phyloP scores from a whole-genome alignment of 2,888 invertebrate genomes.

The Caradrina kadenii region DNA sequence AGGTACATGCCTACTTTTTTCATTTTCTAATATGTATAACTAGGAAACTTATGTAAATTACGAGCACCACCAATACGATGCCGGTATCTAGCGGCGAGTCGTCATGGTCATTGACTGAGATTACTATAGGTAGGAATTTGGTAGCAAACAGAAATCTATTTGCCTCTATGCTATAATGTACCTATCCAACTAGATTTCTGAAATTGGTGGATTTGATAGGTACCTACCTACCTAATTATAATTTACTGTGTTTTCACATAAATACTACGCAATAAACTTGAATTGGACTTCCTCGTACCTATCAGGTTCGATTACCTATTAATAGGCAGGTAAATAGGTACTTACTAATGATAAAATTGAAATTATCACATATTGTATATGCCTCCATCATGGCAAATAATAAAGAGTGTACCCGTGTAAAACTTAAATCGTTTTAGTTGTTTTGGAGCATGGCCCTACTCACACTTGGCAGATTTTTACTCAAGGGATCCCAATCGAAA shows the following conservation, averaged over 20 bases:
- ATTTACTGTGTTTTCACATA: not conserved
- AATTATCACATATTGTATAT: no score
- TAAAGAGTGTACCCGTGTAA: no score
- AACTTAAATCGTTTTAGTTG: no score
- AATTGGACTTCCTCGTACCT: no score
- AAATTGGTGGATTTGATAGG: not conserved
- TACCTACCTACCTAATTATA: not conserved
- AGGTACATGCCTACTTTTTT: not conserved
- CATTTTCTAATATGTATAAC: not conserved
- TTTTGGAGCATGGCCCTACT: no score
- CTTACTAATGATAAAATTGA: no score
- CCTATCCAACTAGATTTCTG: constrained; percentile 14
- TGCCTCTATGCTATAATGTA: no score
- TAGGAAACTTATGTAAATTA: not conserved
- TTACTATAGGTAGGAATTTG: constrained; percentile 10
- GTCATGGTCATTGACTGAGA: constrained; percentile 9
- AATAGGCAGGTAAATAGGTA: no score
- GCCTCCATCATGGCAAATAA: no score
- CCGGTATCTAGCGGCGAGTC: constrained; percentile 28
- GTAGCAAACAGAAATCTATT: constrained; percentile 13
- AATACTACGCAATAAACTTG: not conserved
- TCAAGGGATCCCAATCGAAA: no score
- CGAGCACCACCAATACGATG: constrained; percentile 6
- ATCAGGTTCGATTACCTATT: no score
- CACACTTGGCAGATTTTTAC: no score